Percentiles rank a stretch among this genome's conserved stretches.
These are phyloP conservation scores for Agapetus fuscipes DNA, from an alignment of 2,888 invertebrate genomes.

Conservation along the genomic window DNA sequence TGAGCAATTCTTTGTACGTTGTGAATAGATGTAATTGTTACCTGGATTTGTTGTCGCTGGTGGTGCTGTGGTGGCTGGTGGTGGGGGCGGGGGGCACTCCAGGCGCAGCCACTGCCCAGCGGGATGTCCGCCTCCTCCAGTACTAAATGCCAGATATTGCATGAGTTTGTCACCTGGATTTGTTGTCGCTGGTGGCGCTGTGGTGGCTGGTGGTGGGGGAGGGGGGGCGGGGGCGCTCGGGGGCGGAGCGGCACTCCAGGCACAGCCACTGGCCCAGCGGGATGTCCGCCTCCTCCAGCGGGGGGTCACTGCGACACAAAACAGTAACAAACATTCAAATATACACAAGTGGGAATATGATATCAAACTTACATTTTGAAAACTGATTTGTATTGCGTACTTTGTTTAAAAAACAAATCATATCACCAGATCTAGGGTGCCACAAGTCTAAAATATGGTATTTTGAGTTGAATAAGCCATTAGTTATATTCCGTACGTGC, in stretches of 20 bases:
- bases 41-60: constrained; percentile 37
- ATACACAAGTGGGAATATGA: constrained; percentile 1
- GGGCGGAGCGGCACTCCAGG: constrained; percentile 60
- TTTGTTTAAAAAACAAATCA: no score
- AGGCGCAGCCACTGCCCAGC: constrained; percentile 86
- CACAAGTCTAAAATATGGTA: no score
- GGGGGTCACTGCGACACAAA: constrained; percentile 67
- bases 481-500: no score
- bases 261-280: constrained; percentile 90
- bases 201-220: constrained; percentile 30
- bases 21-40: no score
- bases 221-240: constrained; percentile 33
- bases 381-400: no score
- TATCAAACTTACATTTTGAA: constrained; percentile 1
- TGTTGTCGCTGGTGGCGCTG: constrained; percentile 30
- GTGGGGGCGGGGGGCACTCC: constrained; percentile 56
- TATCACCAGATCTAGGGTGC: no score
- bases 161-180: constrained; percentile 36
- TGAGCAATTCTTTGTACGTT: no score
- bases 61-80: constrained; percentile 26
- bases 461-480: no score
- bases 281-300: constrained; percentile 79
- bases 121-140: constrained; percentile 84
- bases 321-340: background rate
- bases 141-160: no score